Percentiles rank a stretch among this genome's conserved stretches.
Evolutionary conservation across 2,113 vertebrate species (phyloP).

Genomic region (Hemiprocne comata): DNA sequence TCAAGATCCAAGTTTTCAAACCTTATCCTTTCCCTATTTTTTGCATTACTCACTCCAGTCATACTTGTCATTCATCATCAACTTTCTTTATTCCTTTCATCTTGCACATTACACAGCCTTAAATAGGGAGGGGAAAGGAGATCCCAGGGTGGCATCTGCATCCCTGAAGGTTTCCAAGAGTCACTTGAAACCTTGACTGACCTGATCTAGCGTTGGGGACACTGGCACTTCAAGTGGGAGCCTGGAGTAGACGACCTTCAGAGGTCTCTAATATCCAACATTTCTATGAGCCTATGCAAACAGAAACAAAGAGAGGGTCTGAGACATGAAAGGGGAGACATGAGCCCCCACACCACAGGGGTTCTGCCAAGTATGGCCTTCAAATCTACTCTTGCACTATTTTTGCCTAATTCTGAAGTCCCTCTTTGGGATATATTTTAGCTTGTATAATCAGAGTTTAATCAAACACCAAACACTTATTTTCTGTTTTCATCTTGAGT

Average conservation of each 20-base stretch:
- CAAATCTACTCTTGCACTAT: background rate
- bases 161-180: background rate
- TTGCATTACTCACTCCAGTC: background rate
- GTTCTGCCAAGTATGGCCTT: background rate
- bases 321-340: background rate
- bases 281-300: constrained; percentile 20
- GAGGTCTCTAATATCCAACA: background rate
- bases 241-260: background rate
- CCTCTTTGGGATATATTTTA: background rate
- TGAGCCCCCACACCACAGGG: background rate
- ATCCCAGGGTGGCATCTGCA: background rate
- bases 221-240: background rate
- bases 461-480: background rate
- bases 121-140: background rate
- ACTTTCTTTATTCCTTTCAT: background rate
- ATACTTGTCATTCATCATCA: background rate
- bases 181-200: constrained; percentile 1
- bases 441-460: background rate
- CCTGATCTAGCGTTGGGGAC: background rate
- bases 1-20: background rate
- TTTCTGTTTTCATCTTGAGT: background rate
- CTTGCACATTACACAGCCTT: background rate
- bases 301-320: constrained; percentile 7
- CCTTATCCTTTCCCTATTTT: background rate
- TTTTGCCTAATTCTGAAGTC: background rate